A percentile compares a stretch with the other conserved stretches of the same genome.
Evolutionary conservation across 2,797 vertebrate genomes (phyloP).

Genomic region (Falco peregrinus): DNA sequence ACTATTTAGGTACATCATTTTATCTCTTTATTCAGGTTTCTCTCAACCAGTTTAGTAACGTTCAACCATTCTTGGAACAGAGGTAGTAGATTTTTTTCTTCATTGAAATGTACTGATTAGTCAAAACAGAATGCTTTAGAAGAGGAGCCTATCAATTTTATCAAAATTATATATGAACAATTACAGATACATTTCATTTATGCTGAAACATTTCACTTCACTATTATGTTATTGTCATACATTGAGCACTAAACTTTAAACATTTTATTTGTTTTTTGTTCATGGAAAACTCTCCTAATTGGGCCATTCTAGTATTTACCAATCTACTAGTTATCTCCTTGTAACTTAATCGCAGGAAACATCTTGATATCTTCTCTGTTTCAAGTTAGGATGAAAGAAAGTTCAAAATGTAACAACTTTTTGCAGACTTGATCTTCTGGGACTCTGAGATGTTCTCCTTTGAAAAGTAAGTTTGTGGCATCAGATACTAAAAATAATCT

Average conservation of each 20-base stretch:
- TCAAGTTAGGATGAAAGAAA: slow-evolving; percentile 21
- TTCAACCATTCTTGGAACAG: not conserved
- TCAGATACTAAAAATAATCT: not conserved
- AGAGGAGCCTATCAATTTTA: not conserved
- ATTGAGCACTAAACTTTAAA: not conserved
- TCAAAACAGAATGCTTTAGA: not conserved
- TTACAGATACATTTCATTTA: not conserved
- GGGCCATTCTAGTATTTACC: not conserved
- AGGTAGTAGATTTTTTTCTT: not conserved
- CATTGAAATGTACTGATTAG: not conserved
- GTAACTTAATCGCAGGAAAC: not conserved
- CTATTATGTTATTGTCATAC: not conserved
- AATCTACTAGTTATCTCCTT: not conserved
- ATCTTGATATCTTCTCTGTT: not conserved
- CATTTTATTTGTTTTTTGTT: not conserved
- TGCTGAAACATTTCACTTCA: not conserved
- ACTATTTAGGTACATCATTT: not conserved
- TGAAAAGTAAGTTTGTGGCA: not conserved
- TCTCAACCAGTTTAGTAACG: not conserved
- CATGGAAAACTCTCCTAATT: not conserved
- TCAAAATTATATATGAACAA: not conserved
- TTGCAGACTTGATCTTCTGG: not conserved
- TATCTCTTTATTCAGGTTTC: not conserved
- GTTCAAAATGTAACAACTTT: not conserved
- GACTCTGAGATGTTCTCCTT: not conserved